phyloP scores from a whole-genome alignment of 2,888 invertebrate genomes.

The Rhagophthalmus giganteus region DNA sequence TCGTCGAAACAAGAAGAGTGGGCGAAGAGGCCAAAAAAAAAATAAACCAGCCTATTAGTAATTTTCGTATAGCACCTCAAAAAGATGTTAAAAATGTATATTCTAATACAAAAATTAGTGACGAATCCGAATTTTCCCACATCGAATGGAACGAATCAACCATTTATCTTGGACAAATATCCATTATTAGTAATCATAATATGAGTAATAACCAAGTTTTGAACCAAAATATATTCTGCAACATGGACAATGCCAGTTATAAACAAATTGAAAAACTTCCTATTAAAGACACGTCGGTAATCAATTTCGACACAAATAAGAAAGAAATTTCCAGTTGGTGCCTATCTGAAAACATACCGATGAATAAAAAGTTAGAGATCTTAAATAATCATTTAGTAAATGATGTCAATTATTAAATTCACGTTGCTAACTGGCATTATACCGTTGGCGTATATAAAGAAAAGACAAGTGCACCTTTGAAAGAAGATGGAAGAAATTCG shows the following conservation, averaged over 20 bases:
- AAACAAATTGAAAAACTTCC: not conserved
- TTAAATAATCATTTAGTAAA: not conserved
- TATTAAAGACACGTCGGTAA: no score
- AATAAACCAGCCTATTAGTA: not conserved
- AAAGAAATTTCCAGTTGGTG: no score
- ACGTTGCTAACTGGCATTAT: not conserved
- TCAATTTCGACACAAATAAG: no score
- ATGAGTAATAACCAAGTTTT: not conserved
- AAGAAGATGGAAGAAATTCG: conserved; percentile 1
- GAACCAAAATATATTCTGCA: not conserved
- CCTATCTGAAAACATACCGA: no score
- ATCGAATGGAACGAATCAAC: not conserved
- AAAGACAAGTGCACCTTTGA: no score
- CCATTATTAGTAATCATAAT: not conserved
- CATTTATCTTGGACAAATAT: not conserved
- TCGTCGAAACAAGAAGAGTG: conserved; percentile 2
- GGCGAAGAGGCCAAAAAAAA: not conserved
- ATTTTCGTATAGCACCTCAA: conserved; percentile 4
- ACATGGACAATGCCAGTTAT: not conserved
- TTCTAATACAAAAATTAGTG: not conserved
- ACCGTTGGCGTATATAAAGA: no score
- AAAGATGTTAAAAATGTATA: not conserved
- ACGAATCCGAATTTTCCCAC: not conserved
- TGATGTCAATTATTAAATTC: conserved; percentile 1
- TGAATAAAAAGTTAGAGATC: no score